Evolutionary conservation across 2,888 invertebrate genomes (phyloP).

Genomic region (Stenoptilia bipunctidactyla): DNA sequence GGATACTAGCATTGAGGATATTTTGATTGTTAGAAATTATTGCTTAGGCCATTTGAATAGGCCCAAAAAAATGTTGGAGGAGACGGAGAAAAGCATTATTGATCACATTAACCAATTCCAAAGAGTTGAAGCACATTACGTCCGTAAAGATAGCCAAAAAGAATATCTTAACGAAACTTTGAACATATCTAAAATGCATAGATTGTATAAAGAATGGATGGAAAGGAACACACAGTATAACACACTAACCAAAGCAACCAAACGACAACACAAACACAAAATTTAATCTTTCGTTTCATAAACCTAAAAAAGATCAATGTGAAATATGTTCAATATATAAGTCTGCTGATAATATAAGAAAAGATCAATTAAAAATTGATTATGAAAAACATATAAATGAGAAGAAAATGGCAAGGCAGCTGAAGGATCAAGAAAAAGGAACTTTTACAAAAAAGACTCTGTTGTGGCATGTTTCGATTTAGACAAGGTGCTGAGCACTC

Average conservation of each 20-base stretch:
- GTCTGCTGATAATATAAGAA: slow-evolving; percentile 5
- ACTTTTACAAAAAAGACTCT: background rate
- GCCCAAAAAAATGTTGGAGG: too few relatives aligned
- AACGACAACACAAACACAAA: background rate
- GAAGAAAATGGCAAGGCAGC: too few relatives aligned
- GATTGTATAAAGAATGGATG: slow-evolving; percentile 12
- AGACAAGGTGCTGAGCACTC: slow-evolving; percentile 19
- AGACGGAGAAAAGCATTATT: too few relatives aligned
- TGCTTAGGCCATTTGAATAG: too few relatives aligned
- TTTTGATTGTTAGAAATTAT: too few relatives aligned
- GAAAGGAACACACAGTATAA: slow-evolving; percentile 7
- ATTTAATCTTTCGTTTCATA: slow-evolving; percentile 4
- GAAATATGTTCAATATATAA: slow-evolving; percentile 3
- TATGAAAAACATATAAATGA: too few relatives aligned
- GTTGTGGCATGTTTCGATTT: slow-evolving; percentile 17
- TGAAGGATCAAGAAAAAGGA: too few relatives aligned
- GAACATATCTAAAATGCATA: slow-evolving; percentile 17
- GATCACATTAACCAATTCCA: slow-evolving; percentile 9
- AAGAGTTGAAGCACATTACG: slow-evolving; percentile 12
- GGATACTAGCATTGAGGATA: too few relatives aligned
- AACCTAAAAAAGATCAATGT: slow-evolving; percentile 9
- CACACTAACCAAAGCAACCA: slow-evolving; percentile 11
- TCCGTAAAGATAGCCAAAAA: slow-evolving; percentile 5
- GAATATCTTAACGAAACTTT: slow-evolving; percentile 13
- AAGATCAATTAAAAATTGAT: slow-evolving; percentile 5